These are phyloP conservation scores for Lichenostomus cassidix DNA, from an alignment of 2,113 vertebrate genomes.

Conservation along the genomic window DNA sequence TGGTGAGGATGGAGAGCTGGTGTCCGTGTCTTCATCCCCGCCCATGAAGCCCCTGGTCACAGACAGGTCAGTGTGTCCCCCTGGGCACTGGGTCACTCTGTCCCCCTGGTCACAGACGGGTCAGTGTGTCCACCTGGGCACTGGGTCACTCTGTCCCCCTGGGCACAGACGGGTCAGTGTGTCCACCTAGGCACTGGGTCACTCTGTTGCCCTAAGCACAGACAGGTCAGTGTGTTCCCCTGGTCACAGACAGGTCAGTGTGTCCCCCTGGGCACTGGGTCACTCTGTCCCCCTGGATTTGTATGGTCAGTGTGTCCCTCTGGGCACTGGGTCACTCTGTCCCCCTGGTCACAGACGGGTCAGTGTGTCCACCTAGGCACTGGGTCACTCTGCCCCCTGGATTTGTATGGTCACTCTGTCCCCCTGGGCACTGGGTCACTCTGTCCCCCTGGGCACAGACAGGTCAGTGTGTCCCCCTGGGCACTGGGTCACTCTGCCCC, in stretches of 20 bases:
- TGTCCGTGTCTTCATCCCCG: constrained; percentile 85
- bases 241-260: too few species aligned
- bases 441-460: neutral
- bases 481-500: too few species aligned
- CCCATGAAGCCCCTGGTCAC: constrained; percentile 92
- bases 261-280: neutral
- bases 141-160: too few species aligned
- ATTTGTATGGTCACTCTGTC: too few species aligned
- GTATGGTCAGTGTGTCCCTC: neutral
- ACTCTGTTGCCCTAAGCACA: too few species aligned
- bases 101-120: neutral
- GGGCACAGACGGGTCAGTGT: neutral
- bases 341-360: too few species aligned
- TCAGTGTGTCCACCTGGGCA: neutral
- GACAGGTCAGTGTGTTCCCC: too few species aligned
- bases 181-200: too few species aligned
- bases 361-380: neutral
- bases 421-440: neutral
- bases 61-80: constrained; percentile 79
- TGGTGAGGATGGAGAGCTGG: constrained; percentile 79
- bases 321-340: constrained; percentile 68
- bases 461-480: too few species aligned
- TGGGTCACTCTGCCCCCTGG: too few species aligned
- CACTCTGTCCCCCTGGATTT: neutral
- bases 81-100: too few species aligned